Evolutionary conservation across 2,113 vertebrate species (phyloP).

Genomic region (zebrafish (Danio rerio)): DNA sequence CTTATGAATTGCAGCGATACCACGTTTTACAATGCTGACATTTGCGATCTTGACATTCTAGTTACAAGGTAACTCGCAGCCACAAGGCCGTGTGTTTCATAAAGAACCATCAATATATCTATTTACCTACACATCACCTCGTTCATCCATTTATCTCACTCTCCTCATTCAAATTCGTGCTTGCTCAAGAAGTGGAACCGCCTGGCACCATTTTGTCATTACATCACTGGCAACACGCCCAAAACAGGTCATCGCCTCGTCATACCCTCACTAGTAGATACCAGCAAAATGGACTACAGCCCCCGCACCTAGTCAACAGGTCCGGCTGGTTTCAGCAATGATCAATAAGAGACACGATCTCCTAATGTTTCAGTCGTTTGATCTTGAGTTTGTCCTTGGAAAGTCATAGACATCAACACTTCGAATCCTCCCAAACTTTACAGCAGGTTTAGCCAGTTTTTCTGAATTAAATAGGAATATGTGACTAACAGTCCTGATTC

Average conservation of each 20-base stretch:
- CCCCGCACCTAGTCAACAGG: not conserved
- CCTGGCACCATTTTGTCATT: not conserved
- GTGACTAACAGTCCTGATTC: not conserved
- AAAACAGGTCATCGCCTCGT: not conserved
- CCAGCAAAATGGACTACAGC: not conserved
- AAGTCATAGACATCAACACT: not conserved
- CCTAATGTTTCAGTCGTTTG: not conserved
- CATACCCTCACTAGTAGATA: not conserved
- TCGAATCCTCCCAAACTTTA: not conserved
- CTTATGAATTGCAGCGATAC: not conserved
- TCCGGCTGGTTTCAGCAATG: not conserved
- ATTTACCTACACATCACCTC: not conserved
- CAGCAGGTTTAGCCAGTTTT: slow-evolving; percentile 24
- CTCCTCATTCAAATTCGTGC: not conserved
- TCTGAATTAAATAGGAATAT: not conserved
- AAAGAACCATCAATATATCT: not conserved
- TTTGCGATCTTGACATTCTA: not conserved
- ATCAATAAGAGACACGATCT: not conserved
- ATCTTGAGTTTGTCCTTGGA: slow-evolving; percentile 1
- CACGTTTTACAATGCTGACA: not conserved
- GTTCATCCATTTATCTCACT: not conserved
- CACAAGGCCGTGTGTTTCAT: not conserved
- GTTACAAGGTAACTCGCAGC: slow-evolving; percentile 14
- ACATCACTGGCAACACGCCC: slow-evolving; percentile 6
- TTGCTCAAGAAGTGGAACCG: not conserved